Conservation (phyloP, 2,888 invertebrate genomes). For the Rhogogaster chlorosoma region DNA sequence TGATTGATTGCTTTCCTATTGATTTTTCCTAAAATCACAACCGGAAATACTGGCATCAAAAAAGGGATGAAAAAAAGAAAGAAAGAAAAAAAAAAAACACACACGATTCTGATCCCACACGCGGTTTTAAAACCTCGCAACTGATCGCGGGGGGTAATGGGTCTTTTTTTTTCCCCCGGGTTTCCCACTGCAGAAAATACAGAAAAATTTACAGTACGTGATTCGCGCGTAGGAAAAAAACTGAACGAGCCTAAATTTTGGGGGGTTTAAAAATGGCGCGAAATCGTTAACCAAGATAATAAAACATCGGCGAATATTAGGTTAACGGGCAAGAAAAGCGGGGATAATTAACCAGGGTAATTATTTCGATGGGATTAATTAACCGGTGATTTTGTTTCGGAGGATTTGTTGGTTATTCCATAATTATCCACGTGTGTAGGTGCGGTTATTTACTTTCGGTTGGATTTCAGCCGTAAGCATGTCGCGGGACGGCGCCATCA, state of each 20-base stretch:
- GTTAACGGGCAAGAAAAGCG: background rate
- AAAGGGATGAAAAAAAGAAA: background rate
- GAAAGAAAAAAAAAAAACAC: background rate
- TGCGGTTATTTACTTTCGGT: background rate
- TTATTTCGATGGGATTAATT: background rate
- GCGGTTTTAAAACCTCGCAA: background rate
- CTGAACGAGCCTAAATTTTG: background rate
- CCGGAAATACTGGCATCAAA: background rate
- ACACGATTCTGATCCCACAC: background rate
- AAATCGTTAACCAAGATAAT: background rate
- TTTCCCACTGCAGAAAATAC: background rate
- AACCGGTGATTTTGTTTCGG: background rate
- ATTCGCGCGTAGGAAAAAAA: background rate
- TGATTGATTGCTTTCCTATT: conserved; percentile 20
- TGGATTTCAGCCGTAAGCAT: background rate
- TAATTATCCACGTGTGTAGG: background rate
- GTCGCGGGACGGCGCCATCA: background rate
- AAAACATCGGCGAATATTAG: background rate
- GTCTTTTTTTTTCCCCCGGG: background rate
- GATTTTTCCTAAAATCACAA: conserved; percentile 19
- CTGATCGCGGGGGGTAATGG: background rate
- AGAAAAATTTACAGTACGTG: background rate
- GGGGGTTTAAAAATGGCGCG: background rate
- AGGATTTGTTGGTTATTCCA: background rate
- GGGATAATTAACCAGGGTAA: background rate